These are phyloP conservation scores for Nebria salina DNA, from an alignment of 2,888 invertebrate species.

Conservation along the genomic window DNA sequence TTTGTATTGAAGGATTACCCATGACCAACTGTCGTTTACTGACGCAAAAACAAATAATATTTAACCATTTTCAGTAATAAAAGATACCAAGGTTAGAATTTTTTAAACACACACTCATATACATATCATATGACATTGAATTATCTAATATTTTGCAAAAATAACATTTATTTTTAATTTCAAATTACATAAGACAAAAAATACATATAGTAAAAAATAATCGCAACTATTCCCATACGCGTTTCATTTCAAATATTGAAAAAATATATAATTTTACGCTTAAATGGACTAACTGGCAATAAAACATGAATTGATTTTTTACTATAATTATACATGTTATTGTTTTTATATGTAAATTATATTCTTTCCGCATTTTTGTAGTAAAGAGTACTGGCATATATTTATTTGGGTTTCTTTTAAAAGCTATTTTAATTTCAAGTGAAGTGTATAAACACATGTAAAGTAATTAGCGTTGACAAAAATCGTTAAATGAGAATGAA, in stretches of 20 bases:
- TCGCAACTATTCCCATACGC: background rate
- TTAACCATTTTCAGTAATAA: background rate
- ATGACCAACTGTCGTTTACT: background rate
- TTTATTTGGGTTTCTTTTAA: no score
- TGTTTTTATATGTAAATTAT: background rate
- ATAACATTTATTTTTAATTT: background rate
- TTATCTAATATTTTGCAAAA: background rate
- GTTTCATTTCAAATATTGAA: background rate
- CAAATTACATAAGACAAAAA: background rate
- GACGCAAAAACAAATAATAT: background rate
- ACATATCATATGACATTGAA: background rate
- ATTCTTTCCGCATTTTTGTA: background rate
- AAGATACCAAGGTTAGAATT: background rate
- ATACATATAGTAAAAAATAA: background rate
- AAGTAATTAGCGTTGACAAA: constrained; percentile 42
- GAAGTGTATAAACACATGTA: constrained; percentile 40
- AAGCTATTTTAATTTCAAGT: background rate
- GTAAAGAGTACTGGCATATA: no score
- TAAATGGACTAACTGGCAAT: background rate
- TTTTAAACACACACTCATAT: background rate
- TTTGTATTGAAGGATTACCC: background rate
- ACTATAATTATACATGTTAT: background rate
- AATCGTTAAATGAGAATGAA: constrained; percentile 36
- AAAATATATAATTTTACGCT: background rate
- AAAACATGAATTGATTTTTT: background rate